phyloP scores from a whole-genome alignment of 1,140 invertebrate species.

The Bombus terrestris region DNA sequence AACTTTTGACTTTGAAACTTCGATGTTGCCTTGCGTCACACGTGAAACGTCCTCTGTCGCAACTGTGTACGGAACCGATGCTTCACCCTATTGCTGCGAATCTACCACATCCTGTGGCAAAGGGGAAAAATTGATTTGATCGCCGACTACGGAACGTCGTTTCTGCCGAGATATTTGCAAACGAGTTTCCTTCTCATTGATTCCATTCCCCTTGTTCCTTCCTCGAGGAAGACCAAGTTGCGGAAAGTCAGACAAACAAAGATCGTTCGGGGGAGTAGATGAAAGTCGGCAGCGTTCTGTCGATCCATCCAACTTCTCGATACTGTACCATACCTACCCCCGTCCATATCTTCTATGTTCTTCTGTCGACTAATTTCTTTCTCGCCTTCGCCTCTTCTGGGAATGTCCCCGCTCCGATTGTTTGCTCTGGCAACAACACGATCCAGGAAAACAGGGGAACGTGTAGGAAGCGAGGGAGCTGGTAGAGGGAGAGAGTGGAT shows the following conservation, averaged over 20 bases:
- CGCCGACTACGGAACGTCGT: not conserved
- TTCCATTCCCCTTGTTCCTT: not conserved
- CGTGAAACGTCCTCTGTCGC: not conserved
- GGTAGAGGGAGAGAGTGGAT: too few species aligned
- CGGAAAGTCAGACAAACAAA: conserved; percentile 5
- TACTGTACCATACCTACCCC: not conserved
- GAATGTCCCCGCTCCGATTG: not conserved
- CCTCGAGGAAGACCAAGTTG: not conserved
- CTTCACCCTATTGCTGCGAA: not conserved
- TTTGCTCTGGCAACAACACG: conserved; percentile 19
- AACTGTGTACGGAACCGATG: not conserved
- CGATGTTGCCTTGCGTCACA: not conserved
- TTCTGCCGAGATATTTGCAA: not conserved
- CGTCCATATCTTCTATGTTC: too few species aligned
- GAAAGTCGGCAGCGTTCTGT: not conserved
- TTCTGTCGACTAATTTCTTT: not conserved
- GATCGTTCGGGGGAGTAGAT: not conserved
- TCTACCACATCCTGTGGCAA: not conserved
- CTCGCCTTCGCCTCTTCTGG: too few species aligned
- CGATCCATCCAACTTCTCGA: not conserved
- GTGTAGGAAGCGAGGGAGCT: not conserved
- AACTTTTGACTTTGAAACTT: not conserved
- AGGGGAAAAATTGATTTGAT: not conserved
- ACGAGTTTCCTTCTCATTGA: not conserved
- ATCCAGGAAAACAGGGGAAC: not conserved